Conservation (phyloP, 1,140 invertebrate species). For the Drosophila equinoxialis region DNA sequence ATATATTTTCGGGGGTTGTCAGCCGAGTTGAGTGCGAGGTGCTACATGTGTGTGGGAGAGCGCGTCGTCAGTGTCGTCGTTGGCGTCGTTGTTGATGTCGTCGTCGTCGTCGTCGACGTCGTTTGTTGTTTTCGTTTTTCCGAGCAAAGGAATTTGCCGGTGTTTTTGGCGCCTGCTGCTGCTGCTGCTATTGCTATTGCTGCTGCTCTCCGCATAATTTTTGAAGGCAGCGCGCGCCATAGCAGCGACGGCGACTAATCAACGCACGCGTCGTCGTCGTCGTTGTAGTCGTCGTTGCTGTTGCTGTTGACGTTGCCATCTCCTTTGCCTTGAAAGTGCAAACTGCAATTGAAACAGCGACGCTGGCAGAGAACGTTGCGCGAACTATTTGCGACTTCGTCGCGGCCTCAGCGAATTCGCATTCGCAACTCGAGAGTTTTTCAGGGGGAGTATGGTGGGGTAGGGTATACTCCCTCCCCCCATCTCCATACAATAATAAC, state of each 20-base stretch:
- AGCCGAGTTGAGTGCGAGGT: conserved; percentile 13
- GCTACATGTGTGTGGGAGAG: conserved; percentile 54
- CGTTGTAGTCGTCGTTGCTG: conserved; percentile 11
- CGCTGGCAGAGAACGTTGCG: conserved; percentile 47
- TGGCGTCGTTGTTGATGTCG: conserved; percentile 18
- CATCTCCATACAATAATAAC: conserved; percentile 21
- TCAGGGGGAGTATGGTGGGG: not conserved
- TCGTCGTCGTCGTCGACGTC: not conserved
- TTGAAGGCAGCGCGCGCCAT: conserved; percentile 41
- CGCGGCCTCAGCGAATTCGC: conserved; percentile 68
- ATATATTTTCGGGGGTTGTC: conserved; percentile 20
- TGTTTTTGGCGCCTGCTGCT: conserved; percentile 53
- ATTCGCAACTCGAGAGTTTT: conserved; percentile 60
- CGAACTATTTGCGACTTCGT: conserved; percentile 74
- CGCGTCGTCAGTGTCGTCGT: conserved; percentile 27
- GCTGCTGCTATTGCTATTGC: conserved; percentile 18
- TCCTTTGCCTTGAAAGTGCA: conserved; percentile 32
- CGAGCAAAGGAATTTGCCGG: conserved; percentile 73
- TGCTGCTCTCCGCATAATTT: conserved; percentile 47
- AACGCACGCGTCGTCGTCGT: conserved; percentile 26
- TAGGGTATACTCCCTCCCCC: not conserved
- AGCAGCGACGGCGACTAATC: conserved; percentile 20
- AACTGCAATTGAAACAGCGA: conserved; percentile 34
- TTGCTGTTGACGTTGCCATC: conserved; percentile 19
- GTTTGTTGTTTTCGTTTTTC: conserved; percentile 55